A percentile compares a stretch with the other conserved stretches of the same genome.
These are phyloP conservation scores for Episyrphus balteatus DNA, from an alignment of 1,140 invertebrate species.

Conservation along the genomic window DNA sequence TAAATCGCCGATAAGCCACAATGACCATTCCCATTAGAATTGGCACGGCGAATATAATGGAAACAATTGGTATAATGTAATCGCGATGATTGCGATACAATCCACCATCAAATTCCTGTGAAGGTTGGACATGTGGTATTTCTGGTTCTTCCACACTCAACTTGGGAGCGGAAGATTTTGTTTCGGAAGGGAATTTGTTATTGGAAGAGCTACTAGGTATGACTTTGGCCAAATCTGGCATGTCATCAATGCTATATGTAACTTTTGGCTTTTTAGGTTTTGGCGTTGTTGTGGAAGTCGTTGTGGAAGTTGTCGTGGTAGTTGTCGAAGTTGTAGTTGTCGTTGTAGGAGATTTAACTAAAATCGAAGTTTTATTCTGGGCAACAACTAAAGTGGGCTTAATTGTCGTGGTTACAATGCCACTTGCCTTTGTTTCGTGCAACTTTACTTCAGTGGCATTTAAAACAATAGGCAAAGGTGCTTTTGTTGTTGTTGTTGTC, in stretches of 20 bases:
- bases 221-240: conserved; percentile 6
- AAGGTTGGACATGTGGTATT: conserved; percentile 11
- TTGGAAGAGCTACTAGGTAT: not conserved
- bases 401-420: not conserved
- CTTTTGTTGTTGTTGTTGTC: not conserved
- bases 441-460: not conserved
- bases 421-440: not conserved
- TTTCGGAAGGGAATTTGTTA: not conserved
- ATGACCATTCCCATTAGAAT: conserved; percentile 39
- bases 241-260: conserved; percentile 12
- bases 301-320: conserved; percentile 13
- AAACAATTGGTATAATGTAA: conserved; percentile 43
- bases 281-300: conserved; percentile 17
- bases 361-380: conserved; percentile 1
- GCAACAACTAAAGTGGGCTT: not conserved
- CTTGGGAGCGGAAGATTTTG: not conserved
- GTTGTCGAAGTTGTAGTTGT: conserved; percentile 7
- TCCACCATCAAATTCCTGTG: conserved; percentile 14
- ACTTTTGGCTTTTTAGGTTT: conserved; percentile 23
- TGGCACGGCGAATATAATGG: conserved; percentile 41
- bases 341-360: not conserved
- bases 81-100: conserved; percentile 25
- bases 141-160: not conserved
- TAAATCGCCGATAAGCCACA: conserved; percentile 43
- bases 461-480: not conserved